A percentile compares a stretch with the other conserved stretches of the same genome.
These are phyloP conservation scores for Furnarius figulus DNA, from an alignment of 2,113 vertebrate species.

Conservation along the genomic window DNA sequence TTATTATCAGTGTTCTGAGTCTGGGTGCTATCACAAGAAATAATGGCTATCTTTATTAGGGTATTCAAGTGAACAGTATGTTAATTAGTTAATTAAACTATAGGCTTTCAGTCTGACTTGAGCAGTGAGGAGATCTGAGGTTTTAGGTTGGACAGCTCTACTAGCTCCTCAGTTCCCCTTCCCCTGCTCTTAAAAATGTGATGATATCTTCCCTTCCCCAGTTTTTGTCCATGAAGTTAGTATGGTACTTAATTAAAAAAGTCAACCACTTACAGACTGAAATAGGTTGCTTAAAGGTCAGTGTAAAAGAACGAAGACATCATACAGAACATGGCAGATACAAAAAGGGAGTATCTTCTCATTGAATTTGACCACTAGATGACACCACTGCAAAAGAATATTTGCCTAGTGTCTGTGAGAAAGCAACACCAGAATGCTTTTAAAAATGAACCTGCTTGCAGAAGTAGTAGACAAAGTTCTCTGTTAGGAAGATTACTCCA, in stretches of 20 bases:
- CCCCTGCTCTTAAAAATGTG: background rate
- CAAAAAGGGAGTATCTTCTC: background rate
- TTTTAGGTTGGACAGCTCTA: background rate
- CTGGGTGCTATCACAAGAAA: background rate
- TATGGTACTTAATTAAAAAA: background rate
- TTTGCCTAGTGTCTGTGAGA: background rate
- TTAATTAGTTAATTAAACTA: background rate
- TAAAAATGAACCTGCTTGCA: background rate
- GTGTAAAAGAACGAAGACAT: background rate
- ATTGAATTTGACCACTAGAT: conserved; percentile 51
- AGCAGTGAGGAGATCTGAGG: background rate
- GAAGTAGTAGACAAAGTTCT: background rate
- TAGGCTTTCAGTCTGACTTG: background rate
- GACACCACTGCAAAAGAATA: conserved; percentile 20
- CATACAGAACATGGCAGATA: background rate
- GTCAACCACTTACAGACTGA: background rate
- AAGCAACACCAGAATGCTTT: background rate
- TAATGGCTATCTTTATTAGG: background rate
- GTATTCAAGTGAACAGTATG: background rate
- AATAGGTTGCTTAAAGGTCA: background rate
- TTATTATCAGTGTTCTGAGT: background rate
- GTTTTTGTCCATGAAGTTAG: background rate
- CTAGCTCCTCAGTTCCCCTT: background rate
- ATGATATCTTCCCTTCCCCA: background rate
- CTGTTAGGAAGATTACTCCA: background rate